Evolutionary conservation across 2,888 invertebrate genomes (phyloP).

Genomic region (Hybos culiciformis): DNA sequence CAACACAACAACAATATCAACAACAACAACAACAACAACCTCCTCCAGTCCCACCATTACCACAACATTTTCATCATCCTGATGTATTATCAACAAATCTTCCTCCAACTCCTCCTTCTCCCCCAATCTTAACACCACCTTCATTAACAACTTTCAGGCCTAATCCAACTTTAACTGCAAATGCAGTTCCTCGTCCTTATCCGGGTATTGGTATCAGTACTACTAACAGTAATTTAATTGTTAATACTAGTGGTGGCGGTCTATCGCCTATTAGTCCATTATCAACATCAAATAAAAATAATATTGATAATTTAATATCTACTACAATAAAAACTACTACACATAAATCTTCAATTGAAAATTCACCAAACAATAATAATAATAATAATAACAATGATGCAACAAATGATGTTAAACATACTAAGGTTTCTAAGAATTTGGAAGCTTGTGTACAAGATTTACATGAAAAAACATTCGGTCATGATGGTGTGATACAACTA

Average conservation of each 20-base stretch:
- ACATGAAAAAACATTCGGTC: constrained; percentile 36
- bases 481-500: constrained; percentile 29
- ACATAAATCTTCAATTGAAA: background rate
- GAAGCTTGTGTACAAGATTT: constrained; percentile 35
- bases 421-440: constrained; percentile 22
- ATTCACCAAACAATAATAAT: background rate
- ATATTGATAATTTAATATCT: background rate
- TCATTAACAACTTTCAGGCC: constrained; percentile 28
- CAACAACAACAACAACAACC: constrained; percentile 8
- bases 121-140: constrained; percentile 13
- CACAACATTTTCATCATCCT: constrained; percentile 33
- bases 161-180: constrained; percentile 36
- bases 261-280: constrained; percentile 11
- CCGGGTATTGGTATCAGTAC: constrained; percentile 25
- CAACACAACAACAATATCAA: constrained; percentile 6
- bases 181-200: constrained; percentile 35
- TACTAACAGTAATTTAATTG: background rate
- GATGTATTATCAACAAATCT: constrained; percentile 26
- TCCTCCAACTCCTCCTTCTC: constrained; percentile 21
- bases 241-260: constrained; percentile 17
- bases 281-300: background rate
- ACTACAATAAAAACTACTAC: background rate
- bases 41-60: constrained; percentile 16
- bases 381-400: background rate
- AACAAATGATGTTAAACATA: background rate